phyloP scores from a whole-genome alignment of 2,888 invertebrate genomes.

The Branchellion lobata region DNA sequence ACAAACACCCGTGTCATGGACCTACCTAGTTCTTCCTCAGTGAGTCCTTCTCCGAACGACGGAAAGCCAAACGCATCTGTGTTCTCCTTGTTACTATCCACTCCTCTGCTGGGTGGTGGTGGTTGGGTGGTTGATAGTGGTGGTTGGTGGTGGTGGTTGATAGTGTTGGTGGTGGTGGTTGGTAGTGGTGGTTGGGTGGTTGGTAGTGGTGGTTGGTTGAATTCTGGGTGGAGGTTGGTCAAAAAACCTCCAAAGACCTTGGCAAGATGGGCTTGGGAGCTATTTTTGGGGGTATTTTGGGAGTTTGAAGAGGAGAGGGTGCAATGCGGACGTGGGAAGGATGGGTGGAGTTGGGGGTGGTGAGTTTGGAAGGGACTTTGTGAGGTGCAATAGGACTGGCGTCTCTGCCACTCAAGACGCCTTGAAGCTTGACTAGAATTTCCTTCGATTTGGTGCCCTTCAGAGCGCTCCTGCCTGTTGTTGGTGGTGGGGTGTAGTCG shows the following conservation, averaged over 20 bases:
- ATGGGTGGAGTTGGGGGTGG: background rate
- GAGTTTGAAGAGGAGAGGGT: background rate
- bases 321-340: background rate
- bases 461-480: constrained; percentile 59
- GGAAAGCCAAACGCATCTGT: background rate
- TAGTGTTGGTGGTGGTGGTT: too few species aligned
- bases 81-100: background rate
- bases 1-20: too few species aligned
- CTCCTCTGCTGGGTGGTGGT: too few species aligned
- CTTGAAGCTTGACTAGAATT: constrained; percentile 50
- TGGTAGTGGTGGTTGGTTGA: too few species aligned
- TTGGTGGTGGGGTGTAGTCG: too few species aligned
- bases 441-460: constrained; percentile 54
- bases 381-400: background rate
- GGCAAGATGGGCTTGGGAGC: constrained; percentile 51
- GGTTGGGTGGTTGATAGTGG: too few species aligned
- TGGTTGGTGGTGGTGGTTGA: too few species aligned
- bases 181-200: too few species aligned
- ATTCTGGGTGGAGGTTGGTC: too few species aligned
- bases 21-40: constrained; percentile 1
- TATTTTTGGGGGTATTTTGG: constrained; percentile 49
- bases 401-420: constrained; percentile 41
- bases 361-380: background rate
- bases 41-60: background rate
- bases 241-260: too few species aligned